These are phyloP conservation scores for Leuciscus idus DNA, from an alignment of 2,113 vertebrate species.

Conservation along the genomic window DNA sequence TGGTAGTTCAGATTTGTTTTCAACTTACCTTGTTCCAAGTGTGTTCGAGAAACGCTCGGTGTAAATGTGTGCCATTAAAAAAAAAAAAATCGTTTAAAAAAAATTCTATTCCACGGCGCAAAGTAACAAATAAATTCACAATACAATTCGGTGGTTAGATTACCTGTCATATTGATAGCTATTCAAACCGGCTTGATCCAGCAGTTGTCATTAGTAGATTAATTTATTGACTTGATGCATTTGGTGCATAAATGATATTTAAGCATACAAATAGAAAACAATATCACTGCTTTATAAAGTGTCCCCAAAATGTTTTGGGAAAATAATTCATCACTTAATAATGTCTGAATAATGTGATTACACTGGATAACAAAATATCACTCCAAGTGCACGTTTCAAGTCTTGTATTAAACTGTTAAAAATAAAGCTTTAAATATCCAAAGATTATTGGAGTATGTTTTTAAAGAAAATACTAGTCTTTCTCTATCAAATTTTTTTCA, in stretches of 20 bases:
- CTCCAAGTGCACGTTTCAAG: background rate
- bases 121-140: constrained; percentile 37
- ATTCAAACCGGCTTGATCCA: background rate
- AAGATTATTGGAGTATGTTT: too few relatives aligned
- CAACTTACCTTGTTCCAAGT: constrained; percentile 41
- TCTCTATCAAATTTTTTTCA: background rate
- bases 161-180: constrained; percentile 11
- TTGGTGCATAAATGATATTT: background rate
- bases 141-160: constrained; percentile 3
- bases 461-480: too few relatives aligned
- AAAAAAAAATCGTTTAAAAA: too few relatives aligned
- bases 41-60: background rate
- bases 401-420: too few relatives aligned
- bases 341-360: background rate
- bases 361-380: background rate
- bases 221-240: background rate
- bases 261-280: background rate
- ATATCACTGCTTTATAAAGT: background rate
- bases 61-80: constrained; percentile 11
- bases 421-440: too few relatives aligned
- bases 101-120: background rate
- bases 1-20: constrained; percentile 45
- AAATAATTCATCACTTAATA: background rate
- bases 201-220: background rate
- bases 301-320: background rate